Conservation (phyloP, 1,140 invertebrate genomes). For the Lordiphosa stackelbergi region DNA sequence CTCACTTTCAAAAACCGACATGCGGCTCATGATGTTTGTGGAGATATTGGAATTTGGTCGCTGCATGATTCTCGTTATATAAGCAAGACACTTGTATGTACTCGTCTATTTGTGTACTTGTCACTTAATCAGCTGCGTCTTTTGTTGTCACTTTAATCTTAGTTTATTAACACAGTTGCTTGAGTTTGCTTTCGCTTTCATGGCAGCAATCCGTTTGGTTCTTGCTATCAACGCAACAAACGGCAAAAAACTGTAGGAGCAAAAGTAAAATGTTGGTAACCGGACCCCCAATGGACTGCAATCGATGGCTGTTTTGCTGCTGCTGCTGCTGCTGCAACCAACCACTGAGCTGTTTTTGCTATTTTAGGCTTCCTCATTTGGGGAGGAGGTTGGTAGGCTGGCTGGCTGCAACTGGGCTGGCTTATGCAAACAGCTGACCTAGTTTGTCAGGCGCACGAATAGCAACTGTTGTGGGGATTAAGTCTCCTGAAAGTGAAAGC, state of each 20-base stretch:
- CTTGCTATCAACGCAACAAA: slow-evolving; percentile 60
- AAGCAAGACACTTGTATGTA: neutral
- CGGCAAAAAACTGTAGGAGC: slow-evolving; percentile 55
- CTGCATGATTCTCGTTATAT: slow-evolving; percentile 46
- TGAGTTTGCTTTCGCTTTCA: slow-evolving; percentile 33
- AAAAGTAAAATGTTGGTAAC: slow-evolving; percentile 48
- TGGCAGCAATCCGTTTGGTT: slow-evolving; percentile 21
- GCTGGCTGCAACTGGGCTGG: slow-evolving; percentile 19
- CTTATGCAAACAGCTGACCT: slow-evolving; percentile 52
- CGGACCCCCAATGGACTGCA: slow-evolving; percentile 38
- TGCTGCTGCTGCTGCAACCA: slow-evolving; percentile 12
- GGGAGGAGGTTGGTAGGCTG: slow-evolving; percentile 14
- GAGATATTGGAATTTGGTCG: slow-evolving; percentile 62
- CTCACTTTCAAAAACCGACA: slow-evolving; percentile 74
- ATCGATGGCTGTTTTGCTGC: slow-evolving; percentile 44
- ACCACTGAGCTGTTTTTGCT: slow-evolving; percentile 22
- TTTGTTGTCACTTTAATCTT: too few species aligned
- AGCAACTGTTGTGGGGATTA: slow-evolving; percentile 5
- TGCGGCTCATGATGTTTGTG: slow-evolving; percentile 66
- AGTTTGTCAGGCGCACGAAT: slow-evolving; percentile 38
- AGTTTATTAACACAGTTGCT: slow-evolving; percentile 11
- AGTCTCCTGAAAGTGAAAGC: slow-evolving; percentile 43
- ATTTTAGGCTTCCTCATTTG: slow-evolving; percentile 74
- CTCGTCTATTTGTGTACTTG: neutral
- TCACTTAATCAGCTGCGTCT: too few species aligned